phyloP scores from a whole-genome alignment of 2,888 invertebrate genomes.

The Sipha maydis region DNA sequence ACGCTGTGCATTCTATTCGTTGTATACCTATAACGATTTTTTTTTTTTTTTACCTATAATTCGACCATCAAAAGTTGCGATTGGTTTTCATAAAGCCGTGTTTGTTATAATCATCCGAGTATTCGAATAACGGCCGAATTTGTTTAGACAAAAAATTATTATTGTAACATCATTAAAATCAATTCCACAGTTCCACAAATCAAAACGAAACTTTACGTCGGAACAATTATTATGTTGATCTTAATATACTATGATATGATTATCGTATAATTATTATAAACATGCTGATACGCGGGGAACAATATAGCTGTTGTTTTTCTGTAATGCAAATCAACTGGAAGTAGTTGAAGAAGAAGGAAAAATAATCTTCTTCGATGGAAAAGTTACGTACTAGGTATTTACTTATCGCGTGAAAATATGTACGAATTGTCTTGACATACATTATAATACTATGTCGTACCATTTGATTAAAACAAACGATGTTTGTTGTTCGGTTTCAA shows the following conservation, averaged over 20 bases:
- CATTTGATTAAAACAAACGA: neutral
- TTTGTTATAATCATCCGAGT: neutral
- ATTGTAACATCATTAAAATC: neutral
- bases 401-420: no score
- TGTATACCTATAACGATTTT: no score
- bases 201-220: neutral
- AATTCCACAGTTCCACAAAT: neutral
- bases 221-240: neutral
- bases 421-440: no score
- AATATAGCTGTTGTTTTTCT: neutral
- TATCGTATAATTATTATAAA: neutral
- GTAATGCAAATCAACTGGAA: no score
- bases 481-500: neutral
- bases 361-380: no score
- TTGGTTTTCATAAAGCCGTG: neutral
- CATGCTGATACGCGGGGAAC: neutral
- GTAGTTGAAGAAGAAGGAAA: no score
- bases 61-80: neutral
- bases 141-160: neutral
- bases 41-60: neutral
- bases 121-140: neutral
- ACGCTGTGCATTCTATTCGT: neutral
- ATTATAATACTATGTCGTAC: no score
- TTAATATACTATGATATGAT: neutral
- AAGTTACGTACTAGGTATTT: no score